phyloP scores from a whole-genome alignment of 2,888 invertebrate genomes.

The Ectemnius lituratus region DNA sequence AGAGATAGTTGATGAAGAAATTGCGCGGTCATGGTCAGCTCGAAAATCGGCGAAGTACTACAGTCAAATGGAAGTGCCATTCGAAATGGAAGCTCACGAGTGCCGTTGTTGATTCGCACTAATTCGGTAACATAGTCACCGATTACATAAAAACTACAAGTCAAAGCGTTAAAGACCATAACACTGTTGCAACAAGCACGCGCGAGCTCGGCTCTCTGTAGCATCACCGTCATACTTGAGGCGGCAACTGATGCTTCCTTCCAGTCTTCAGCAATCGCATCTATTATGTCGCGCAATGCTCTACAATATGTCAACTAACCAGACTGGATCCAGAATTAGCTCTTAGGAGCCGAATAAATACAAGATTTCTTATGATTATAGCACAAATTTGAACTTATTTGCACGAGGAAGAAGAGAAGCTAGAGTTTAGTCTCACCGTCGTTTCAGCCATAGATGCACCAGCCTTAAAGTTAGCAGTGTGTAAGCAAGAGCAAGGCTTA shows the following conservation, averaged over 20 bases:
- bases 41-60: neutral
- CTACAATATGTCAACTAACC: neutral
- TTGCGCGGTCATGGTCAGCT: neutral
- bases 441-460: neutral
- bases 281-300: neutral
- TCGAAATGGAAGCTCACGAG: neutral
- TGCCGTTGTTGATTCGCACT: neutral
- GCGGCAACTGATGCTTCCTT: neutral
- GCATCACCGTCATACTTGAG: constrained; percentile 1
- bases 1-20: constrained; percentile 10
- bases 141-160: neutral
- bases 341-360: too few relatives aligned
- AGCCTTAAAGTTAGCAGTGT: too few relatives aligned
- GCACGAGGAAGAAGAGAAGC: neutral
- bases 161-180: neutral
- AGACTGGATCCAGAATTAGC: too few relatives aligned
- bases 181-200: neutral
- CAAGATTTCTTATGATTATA: too few relatives aligned
- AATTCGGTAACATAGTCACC: neutral
- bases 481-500: too few relatives aligned
- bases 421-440: neutral
- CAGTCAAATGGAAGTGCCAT: neutral
- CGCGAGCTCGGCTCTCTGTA: neutral
- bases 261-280: neutral
- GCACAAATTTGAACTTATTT: neutral